Evolutionary conservation across 2,113 vertebrate species (phyloP), one percentile per base, ranked within the genome.

Genomic region (Muscicapa adusta): DNA sequence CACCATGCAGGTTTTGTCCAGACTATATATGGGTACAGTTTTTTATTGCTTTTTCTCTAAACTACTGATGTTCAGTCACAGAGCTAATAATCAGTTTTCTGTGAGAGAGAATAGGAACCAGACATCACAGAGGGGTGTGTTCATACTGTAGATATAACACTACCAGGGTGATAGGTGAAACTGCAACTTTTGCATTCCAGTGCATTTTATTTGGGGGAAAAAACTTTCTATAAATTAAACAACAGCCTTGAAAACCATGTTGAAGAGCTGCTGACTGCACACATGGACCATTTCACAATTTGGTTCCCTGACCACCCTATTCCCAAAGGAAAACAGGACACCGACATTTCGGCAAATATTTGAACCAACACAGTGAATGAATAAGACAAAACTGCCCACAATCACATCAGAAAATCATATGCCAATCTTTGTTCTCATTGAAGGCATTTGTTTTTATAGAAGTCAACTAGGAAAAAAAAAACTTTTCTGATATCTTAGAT

Each of bases 261-360:
- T 38, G 72, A n/a, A 43, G 31, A 48, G 57, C 36, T 79, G 36
- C 42, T 89, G 40, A 26, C 36, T 11, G 14, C 61, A 75, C 3
- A 16, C 5, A 14, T 28, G 43, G 24, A 42, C 36, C 10, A 0
- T 66, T 83, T 74, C 42, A 47, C 24, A 26, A 7, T 79, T 77
- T 75, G 26, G 5, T 71, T 87, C 14, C 47, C 42, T 53, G 45
- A 42, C 8, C 20, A 38, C 22, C 11, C 20, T 54, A 22, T 84
- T 87, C n/a, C 29, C 4, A 10, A 48, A 38, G 12, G 28, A 54
- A 85, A 57, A 13, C 51, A 10, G 24, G 29, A 31, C 1, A 2
- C 24, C 8, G 1, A 38, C 3, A 2, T 71, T n/a, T 4, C 0
- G 5, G 13, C 34, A 68, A 40, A 16, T 40, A 56, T 79, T 80